Evolutionary conservation across 2,113 vertebrate genomes (phyloP).

Genomic region (Scopus umbretta): DNA sequence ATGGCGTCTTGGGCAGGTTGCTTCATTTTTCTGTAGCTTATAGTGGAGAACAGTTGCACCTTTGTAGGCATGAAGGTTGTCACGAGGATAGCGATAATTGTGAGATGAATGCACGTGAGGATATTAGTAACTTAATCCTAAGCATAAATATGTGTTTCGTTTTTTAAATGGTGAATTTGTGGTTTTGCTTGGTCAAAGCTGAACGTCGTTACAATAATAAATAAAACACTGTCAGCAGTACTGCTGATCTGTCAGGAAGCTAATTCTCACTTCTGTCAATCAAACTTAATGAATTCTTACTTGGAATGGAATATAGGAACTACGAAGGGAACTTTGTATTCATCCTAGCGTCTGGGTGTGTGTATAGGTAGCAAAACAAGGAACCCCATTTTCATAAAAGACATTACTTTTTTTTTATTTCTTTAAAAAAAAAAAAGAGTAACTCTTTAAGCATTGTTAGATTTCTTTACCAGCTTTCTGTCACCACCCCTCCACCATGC

Average conservation of each 20-base stretch:
- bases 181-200: background rate
- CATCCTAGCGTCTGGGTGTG: background rate
- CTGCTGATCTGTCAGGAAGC: background rate
- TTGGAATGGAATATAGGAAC: background rate
- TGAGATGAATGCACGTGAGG: background rate
- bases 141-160: background rate
- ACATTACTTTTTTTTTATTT: background rate
- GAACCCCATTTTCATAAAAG: background rate
- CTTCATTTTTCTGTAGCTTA: background rate
- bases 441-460: background rate
- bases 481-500: rapidly evolving
- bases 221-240: background rate
- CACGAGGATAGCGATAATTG: background rate
- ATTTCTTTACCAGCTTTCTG: background rate
- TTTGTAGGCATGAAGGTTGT: background rate
- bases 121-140: background rate
- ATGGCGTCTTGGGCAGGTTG: background rate
- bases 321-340: background rate
- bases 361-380: background rate
- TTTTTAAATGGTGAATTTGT: background rate
- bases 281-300: background rate
- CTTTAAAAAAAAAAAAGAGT: background rate
- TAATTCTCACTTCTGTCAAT: background rate
- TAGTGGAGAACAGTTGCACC: background rate
- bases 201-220: background rate